Conservation (phyloP, 2,113 vertebrate genomes). For the Orthonyx spaldingii region DNA sequence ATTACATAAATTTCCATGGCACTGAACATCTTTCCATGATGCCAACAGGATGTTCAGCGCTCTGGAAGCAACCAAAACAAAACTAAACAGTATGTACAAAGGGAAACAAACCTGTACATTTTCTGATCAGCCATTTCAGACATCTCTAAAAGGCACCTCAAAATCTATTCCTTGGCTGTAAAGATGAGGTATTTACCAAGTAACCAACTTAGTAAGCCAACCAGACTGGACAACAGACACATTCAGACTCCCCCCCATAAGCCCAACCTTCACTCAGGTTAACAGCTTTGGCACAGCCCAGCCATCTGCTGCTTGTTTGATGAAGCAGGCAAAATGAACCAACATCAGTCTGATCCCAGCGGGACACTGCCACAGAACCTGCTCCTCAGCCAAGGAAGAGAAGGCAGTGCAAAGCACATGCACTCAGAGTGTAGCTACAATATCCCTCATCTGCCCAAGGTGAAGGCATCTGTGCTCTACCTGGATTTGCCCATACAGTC, state of each 20-base stretch:
- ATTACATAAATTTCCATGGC: background rate
- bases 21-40: background rate
- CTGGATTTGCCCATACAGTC: background rate
- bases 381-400: background rate
- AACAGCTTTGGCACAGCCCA: background rate
- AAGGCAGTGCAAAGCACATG: background rate
- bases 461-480: background rate
- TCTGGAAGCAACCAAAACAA: background rate
- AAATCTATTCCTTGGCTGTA: background rate
- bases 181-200: background rate
- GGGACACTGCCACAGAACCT: background rate
- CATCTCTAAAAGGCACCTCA: background rate
- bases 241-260: background rate
- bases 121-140: background rate
- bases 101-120: background rate
- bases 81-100: background rate
- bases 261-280: background rate
- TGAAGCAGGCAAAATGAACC: background rate
- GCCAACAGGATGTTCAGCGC: background rate
- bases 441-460: background rate
- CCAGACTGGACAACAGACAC: background rate
- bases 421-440: accelerated
- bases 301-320: background rate
- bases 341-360: background rate
- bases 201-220: background rate